A percentile compares a stretch with the other conserved stretches of the same genome.
Conservation (phyloP, 2,888 invertebrate species). For the Epirrita christyi region DNA sequence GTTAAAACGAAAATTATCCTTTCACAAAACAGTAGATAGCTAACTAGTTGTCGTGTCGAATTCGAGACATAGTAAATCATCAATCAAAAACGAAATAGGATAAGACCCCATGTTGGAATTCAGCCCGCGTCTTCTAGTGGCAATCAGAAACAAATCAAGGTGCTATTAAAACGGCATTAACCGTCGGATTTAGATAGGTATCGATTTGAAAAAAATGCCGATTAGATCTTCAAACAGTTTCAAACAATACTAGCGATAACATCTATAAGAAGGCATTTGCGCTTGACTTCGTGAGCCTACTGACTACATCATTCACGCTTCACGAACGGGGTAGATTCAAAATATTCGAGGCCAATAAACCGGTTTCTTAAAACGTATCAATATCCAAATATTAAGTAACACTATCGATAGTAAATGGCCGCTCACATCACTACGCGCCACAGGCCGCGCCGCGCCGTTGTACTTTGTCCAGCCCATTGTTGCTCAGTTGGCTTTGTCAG, state of each 20-base stretch:
- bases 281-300: conserved; percentile 41
- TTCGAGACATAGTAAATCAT: conserved; percentile 48
- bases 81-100: conserved; percentile 61
- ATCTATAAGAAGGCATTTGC: conserved; percentile 47
- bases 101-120: conserved; percentile 47
- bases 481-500: conserved; percentile 64
- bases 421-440: conserved; percentile 53
- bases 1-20: conserved; percentile 13
- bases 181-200: conserved; percentile 64
- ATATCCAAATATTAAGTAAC: conserved; percentile 40
- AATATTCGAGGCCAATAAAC: conserved; percentile 23
- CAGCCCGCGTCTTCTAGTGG: conserved; percentile 59
- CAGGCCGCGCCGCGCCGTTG: conserved; percentile 42
- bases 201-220: conserved; percentile 67
- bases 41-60: conserved; percentile 22
- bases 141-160: conserved; percentile 77
- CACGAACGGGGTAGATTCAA: conserved; percentile 27
- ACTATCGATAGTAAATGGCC: conserved; percentile 42
- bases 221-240: conserved; percentile 65
- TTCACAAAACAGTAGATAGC: conserved; percentile 17
- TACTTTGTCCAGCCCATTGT: conserved; percentile 60
- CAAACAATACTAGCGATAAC: conserved; percentile 58
- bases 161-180: conserved; percentile 77
- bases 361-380: conserved; percentile 34
- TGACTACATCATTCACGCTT: conserved; percentile 39